phyloP scores from a whole-genome alignment of 2,888 invertebrate genomes.

The Oasisia sp. region DNA sequence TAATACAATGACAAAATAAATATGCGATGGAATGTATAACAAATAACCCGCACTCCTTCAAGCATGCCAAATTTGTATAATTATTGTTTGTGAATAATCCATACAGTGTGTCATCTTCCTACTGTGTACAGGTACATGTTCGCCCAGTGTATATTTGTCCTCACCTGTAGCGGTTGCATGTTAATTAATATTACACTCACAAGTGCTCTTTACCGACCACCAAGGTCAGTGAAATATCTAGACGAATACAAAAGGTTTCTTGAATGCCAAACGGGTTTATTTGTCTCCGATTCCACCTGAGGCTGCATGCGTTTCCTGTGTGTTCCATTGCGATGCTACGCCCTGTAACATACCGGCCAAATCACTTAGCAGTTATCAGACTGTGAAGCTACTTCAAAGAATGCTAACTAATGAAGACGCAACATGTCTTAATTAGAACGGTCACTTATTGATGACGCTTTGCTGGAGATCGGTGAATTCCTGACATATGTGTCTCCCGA shows the following conservation, averaged over 20 bases:
- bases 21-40: too few species aligned
- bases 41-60: too few species aligned
- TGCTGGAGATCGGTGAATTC: background rate
- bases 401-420: background rate
- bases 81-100: too few species aligned
- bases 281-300: background rate
- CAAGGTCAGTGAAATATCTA: background rate
- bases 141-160: background rate
- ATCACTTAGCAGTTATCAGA: background rate
- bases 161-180: background rate
- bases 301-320: background rate
- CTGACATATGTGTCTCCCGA: background rate
- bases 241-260: too few species aligned
- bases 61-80: too few species aligned
- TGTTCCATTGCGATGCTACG: background rate
- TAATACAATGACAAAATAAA: too few species aligned
- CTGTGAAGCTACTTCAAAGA: background rate
- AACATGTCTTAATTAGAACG: background rate
- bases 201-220: background rate
- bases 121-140: background rate
- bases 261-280: too few species aligned
- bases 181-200: background rate
- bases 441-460: background rate
- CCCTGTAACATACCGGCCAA: background rate
- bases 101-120: too few species aligned